Percentiles rank a stretch among this genome's conserved stretches.
Evolutionary conservation across 2,797 vertebrate species (phyloP).

Genomic region (Lateolabrax maculatus): DNA sequence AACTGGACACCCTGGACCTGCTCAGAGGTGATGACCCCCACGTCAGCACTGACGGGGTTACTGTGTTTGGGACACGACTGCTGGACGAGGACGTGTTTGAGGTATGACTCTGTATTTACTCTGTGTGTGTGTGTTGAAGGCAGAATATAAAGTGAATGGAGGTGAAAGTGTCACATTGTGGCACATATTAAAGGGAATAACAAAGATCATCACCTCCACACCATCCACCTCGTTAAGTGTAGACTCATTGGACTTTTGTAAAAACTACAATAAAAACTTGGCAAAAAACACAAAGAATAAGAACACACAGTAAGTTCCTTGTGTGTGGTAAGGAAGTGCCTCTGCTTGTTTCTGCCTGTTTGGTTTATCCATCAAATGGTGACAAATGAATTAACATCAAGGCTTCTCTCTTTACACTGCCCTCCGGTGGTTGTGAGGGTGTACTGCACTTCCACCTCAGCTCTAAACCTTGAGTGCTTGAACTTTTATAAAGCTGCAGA

Average conservation of each 20-base stretch:
- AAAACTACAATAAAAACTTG: not conserved
- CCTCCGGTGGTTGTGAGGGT: constrained; percentile 57
- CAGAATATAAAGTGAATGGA: not conserved
- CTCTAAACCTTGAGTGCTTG: not conserved
- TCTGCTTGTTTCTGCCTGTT: constrained; percentile 55
- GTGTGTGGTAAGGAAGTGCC: constrained; percentile 23
- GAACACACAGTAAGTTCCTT: constrained; percentile 3
- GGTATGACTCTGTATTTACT: constrained; percentile 80
- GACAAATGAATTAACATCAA: constrained; percentile 2
- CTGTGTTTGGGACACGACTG: constrained; percentile 95
- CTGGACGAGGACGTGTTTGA: constrained; percentile 97
- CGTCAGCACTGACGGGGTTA: constrained; percentile 93
- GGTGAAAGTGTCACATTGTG: not conserved
- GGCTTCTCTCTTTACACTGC: constrained; percentile 25
- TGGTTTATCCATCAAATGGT: constrained; percentile 35
- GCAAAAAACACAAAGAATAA: not conserved
- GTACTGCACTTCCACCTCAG: constrained; percentile 31
- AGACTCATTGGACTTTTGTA: not conserved
- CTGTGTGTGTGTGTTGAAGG: constrained; percentile 1
- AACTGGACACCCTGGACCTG: constrained; percentile 89
- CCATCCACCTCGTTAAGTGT: not conserved
- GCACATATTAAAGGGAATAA: not conserved
- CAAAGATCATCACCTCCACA: not conserved
- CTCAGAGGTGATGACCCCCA: constrained; percentile 89
- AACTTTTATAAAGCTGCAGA: not conserved